Conservation (phyloP, 2,888 invertebrate species). For the Xanthorhoe spadicearia region DNA sequence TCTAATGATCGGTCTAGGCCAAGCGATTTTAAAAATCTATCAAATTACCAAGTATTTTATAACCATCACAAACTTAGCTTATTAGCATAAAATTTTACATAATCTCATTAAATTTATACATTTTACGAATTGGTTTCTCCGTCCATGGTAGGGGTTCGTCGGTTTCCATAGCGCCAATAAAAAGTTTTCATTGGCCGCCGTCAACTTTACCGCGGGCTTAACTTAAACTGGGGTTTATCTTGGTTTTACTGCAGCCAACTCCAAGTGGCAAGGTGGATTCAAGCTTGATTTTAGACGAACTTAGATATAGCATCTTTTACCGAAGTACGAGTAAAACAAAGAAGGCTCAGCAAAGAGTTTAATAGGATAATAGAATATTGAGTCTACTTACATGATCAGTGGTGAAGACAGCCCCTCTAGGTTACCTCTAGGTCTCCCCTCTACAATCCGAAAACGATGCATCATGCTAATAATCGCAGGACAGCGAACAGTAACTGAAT, state of each 20-base stretch:
- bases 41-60: not conserved
- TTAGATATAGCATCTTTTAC: no score
- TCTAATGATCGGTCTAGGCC: no score
- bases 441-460: no score
- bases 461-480: no score
- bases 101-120: not conserved
- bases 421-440: no score
- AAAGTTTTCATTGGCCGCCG: slow-evolving; percentile 76
- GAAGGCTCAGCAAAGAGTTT: no score
- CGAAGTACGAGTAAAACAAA: not conserved
- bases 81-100: not conserved
- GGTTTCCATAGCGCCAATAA: slow-evolving; percentile 72
- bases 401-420: no score
- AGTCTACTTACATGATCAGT: no score
- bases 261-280: slow-evolving; percentile 47
- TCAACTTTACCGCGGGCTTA: slow-evolving; percentile 56
- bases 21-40: not conserved
- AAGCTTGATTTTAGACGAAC: not conserved
- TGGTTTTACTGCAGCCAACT: slow-evolving; percentile 63
- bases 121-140: not conserved
- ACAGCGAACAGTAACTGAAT: no score
- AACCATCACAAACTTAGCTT: not conserved
- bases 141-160: slow-evolving; percentile 55
- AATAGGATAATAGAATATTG: no score
- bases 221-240: slow-evolving; percentile 69